phyloP scores from a whole-genome alignment of 1,140 invertebrate genomes.

The Trachelipus rathkii region DNA sequence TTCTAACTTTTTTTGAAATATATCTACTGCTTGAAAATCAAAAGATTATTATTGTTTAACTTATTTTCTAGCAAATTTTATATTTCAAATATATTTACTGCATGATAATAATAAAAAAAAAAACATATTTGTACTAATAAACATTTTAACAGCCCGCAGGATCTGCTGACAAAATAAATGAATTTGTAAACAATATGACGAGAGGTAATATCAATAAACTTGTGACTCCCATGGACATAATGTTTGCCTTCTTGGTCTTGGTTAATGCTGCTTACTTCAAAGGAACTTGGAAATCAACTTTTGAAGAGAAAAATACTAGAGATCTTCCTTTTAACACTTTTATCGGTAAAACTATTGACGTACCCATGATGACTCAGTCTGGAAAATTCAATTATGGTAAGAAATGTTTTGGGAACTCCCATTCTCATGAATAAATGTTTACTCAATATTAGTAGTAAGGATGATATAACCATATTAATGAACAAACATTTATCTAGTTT shows the following conservation, averaged over 20 bases:
- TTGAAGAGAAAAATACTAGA: slow-evolving; percentile 1
- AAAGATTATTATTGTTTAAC: neutral
- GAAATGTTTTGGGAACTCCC: neutral
- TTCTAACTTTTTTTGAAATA: too few relatives aligned
- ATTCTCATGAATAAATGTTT: too few relatives aligned
- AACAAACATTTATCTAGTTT: too few relatives aligned
- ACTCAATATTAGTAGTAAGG: too few relatives aligned
- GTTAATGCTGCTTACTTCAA: slow-evolving; percentile 23
- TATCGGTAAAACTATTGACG: neutral
- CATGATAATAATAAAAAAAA: too few relatives aligned
- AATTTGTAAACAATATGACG: slow-evolving; percentile 7
- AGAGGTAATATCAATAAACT: slow-evolving; percentile 12
- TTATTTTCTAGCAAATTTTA: neutral
- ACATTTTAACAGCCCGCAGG: neutral
- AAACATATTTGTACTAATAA: too few relatives aligned
- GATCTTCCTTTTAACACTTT: neutral
- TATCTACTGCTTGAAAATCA: neutral
- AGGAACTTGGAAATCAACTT: neutral
- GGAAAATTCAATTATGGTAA: neutral
- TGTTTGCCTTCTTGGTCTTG: slow-evolving; percentile 7
- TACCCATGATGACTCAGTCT: neutral
- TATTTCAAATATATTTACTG: too few relatives aligned
- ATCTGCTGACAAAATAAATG: slow-evolving; percentile 17
- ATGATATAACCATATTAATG: too few relatives aligned
- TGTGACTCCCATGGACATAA: neutral